Evolutionary conservation across 2,888 invertebrate genomes (phyloP).

Genomic region (Protonemura montana): DNA sequence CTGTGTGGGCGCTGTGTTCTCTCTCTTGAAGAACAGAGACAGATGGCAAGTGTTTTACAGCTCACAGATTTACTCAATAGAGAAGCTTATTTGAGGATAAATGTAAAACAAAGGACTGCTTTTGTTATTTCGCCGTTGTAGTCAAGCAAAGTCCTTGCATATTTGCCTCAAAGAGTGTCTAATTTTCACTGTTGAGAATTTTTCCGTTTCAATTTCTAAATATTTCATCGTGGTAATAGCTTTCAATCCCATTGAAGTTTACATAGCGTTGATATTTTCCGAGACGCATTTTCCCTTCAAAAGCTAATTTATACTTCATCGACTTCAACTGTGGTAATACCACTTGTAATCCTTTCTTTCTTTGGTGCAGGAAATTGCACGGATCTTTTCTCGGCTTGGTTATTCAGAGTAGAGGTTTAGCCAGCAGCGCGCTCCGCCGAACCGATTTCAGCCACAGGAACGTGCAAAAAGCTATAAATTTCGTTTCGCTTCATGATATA

Average conservation of each 20-base stretch:
- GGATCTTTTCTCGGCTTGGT: conserved; percentile 22
- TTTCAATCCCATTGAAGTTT: background rate
- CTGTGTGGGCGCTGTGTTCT: background rate
- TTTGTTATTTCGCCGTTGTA: background rate
- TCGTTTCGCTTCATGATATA: conserved; percentile 35
- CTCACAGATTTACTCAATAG: background rate
- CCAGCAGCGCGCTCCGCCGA: conserved; percentile 16
- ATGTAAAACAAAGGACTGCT: background rate
- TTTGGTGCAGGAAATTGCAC: conserved; percentile 28
- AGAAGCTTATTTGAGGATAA: background rate
- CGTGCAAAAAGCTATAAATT: conserved; percentile 38
- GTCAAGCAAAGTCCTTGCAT: background rate
- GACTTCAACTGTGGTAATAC: conserved; percentile 7
- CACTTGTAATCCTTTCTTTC: conserved; percentile 12
- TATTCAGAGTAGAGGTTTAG: conserved; percentile 22
- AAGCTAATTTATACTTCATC: conserved; percentile 12
- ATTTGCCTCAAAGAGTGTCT: background rate
- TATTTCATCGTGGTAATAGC: background rate
- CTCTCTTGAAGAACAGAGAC: background rate
- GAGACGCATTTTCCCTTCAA: background rate
- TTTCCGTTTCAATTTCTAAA: background rate
- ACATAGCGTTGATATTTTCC: background rate
- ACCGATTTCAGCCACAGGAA: conserved; percentile 19
- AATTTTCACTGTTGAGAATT: background rate
- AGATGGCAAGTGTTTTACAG: background rate